Evolutionary conservation across 2,797 vertebrate genomes (phyloP).

Genomic region (Lepus townsendii): DNA sequence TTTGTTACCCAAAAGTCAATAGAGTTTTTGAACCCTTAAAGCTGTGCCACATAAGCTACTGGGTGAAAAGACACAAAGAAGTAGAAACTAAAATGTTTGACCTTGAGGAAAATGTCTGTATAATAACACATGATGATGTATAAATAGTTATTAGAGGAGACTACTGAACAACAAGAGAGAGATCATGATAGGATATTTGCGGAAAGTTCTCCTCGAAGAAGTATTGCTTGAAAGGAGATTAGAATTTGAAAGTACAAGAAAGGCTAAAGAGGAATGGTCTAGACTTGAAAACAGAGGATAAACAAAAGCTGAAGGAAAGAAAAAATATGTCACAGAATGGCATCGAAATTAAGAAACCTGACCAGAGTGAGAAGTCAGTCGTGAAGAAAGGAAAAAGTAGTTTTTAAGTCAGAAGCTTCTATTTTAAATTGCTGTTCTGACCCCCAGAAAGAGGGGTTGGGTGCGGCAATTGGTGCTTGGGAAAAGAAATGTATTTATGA

Average conservation of each 20-base stretch:
- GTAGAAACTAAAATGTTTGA: not conserved
- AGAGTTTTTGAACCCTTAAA: not conserved
- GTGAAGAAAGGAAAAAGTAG: not conserved
- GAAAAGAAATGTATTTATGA: too few species aligned
- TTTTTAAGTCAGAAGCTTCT: not conserved
- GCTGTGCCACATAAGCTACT: not conserved
- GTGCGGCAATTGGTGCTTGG: too few species aligned
- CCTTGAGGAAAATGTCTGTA: not conserved
- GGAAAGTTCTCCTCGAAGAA: not conserved
- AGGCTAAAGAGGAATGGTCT: not conserved
- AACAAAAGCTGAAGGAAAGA: not conserved
- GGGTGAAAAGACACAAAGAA: not conserved
- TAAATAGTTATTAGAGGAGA: not conserved
- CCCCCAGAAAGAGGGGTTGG: too few species aligned
- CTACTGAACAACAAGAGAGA: not conserved
- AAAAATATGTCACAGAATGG: not conserved
- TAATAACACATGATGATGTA: not conserved
- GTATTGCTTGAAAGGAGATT: not conserved
- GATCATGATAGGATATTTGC: not conserved
- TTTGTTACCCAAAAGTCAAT: not conserved
- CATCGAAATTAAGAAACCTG: constrained; percentile 8
- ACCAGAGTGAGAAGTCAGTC: not conserved
- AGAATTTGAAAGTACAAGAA: constrained; percentile 12
- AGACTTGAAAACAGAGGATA: not conserved
- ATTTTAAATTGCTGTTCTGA: too few species aligned